These are phyloP conservation scores for Hippocampus guttulatus DNA, from an alignment of 2,113 vertebrate genomes.

Conservation along the genomic window DNA sequence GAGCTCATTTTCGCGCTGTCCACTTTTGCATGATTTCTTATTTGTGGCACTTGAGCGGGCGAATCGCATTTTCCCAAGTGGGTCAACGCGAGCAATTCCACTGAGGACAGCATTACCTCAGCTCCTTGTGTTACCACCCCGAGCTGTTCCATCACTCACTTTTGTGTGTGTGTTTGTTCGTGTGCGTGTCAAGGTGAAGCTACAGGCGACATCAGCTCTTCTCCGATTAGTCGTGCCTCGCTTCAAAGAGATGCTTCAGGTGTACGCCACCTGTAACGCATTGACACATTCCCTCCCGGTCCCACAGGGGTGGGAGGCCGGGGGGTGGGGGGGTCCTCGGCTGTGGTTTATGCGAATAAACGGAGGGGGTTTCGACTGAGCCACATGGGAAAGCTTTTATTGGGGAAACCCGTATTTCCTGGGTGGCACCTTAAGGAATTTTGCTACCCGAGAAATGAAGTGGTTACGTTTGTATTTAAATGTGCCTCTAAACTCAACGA, in stretches of 20 bases:
- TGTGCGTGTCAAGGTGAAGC: conserved; percentile 30
- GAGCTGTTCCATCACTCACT: not conserved
- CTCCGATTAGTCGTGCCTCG: conserved; percentile 34
- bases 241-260: conserved; percentile 36
- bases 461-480: no score
- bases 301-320: conserved; percentile 7
- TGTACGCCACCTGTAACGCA: conserved; percentile 33
- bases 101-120: not conserved
- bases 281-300: conserved; percentile 12
- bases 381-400: not conserved
- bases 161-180: not conserved
- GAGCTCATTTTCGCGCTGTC: not conserved
- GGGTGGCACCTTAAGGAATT: not conserved
- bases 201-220: conserved; percentile 29
- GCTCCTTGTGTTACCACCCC: not conserved
- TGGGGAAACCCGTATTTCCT: not conserved
- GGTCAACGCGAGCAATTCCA: not conserved
- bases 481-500: no score
- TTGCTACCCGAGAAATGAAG: no score
- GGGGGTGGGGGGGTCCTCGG: conserved; percentile 2
- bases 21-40: not conserved
- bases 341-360: conserved; percentile 41
- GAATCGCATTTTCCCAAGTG: not conserved
- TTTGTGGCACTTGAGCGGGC: not conserved
- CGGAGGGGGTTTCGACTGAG: conserved; percentile 40